phyloP scores from a whole-genome alignment of 2,113 vertebrate genomes.

The Carassius gibelio region DNA sequence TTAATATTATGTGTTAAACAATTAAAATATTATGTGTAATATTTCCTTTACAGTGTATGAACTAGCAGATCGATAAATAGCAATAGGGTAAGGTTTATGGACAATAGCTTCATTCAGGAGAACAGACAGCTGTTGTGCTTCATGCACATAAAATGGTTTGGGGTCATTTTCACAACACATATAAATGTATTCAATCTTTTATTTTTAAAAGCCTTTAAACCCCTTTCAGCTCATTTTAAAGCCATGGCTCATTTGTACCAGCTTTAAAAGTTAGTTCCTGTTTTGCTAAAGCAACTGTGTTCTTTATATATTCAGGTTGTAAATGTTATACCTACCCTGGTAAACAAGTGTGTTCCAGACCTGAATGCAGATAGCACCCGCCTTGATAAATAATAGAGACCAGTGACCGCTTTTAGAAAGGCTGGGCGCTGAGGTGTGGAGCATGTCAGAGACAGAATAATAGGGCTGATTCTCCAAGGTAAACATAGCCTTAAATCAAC shows the following conservation, averaged over 20 bases:
- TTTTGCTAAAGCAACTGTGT: conserved; percentile 9
- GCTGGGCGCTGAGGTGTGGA: conserved; percentile 24
- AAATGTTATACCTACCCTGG: conserved; percentile 32
- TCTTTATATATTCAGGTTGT: conserved; percentile 42
- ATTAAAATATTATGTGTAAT: no score
- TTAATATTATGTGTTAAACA: no score
- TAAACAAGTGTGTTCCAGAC: conserved; percentile 33
- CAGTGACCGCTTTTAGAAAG: conserved; percentile 49
- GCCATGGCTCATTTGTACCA: neutral
- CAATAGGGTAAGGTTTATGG: no score
- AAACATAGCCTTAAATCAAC: conserved; percentile 41
- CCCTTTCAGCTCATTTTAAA: neutral
- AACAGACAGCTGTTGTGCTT: no score
- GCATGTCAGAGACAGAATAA: conserved; percentile 30
- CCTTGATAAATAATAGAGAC: conserved; percentile 55
- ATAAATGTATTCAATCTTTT: neutral
- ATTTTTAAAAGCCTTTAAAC: neutral
- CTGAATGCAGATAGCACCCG: conserved; percentile 35
- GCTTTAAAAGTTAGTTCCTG: neutral
- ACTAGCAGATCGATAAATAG: no score
- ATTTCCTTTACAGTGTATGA: no score
- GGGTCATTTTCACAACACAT: no score
- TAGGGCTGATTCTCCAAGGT: neutral
- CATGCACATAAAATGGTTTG: no score
- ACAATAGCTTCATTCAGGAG: no score